Percentiles rank a stretch among this genome's conserved stretches.
Evolutionary conservation across 2,797 vertebrate genomes (phyloP).

Genomic region (Adelosebastes latens): DNA sequence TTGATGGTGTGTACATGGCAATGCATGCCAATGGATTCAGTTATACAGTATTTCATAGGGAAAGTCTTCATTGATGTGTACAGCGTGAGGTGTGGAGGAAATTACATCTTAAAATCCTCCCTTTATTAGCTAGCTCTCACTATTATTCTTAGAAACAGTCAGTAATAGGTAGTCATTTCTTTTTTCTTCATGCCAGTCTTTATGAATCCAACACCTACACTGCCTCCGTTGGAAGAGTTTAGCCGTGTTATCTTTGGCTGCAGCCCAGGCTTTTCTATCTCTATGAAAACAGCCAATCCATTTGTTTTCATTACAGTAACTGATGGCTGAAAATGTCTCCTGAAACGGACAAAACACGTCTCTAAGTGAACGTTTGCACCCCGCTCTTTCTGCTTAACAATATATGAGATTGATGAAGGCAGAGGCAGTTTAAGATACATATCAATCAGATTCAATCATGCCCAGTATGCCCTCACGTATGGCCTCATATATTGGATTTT

Average conservation of each 20-base stretch:
- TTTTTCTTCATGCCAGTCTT: conserved; percentile 26
- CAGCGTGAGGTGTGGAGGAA: conserved; percentile 14
- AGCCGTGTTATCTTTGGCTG: conserved; percentile 54
- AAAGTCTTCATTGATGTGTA: conserved; percentile 20
- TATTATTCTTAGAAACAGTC: conserved; percentile 36
- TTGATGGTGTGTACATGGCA: conserved; percentile 34
- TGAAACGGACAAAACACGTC: conserved; percentile 52
- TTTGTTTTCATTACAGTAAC: conserved; percentile 77
- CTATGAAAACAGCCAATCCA: conserved; percentile 58
- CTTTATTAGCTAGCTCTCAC: conserved; percentile 10
- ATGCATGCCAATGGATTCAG: conserved; percentile 38
- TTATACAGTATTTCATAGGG: conserved; percentile 21
- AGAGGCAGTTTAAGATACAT: conserved; percentile 28
- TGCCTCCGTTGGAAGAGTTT: conserved; percentile 38
- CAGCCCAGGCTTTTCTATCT: conserved; percentile 51
- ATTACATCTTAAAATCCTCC: conserved; percentile 24
- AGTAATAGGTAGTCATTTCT: conserved; percentile 34
- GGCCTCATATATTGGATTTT: conserved; percentile 43
- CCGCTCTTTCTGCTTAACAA: conserved; percentile 32
- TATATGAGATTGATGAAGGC: conserved; percentile 41
- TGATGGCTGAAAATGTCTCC: conserved; percentile 65
- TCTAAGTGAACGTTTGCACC: conserved; percentile 52
- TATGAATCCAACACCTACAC: conserved; percentile 41
- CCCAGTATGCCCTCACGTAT: conserved; percentile 4
- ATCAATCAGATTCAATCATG: conserved; percentile 41